phyloP scores from a whole-genome alignment of 2,888 invertebrate genomes.

The Catonia carolina region DNA sequence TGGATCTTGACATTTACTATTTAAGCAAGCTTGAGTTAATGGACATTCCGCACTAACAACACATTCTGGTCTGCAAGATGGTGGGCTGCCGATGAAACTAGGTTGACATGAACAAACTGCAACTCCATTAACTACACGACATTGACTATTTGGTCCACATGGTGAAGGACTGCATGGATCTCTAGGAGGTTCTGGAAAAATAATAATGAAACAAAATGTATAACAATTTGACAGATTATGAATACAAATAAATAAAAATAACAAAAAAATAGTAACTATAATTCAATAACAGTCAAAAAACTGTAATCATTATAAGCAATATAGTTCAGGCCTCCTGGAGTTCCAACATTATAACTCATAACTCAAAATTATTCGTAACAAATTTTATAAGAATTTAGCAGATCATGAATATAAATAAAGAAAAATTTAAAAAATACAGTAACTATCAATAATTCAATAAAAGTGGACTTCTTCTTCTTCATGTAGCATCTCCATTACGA shows the following conservation, averaged over 20 bases:
- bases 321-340: conserved; percentile 8
- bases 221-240: conserved; percentile 5
- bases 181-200: conserved; percentile 32
- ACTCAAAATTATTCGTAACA: no score
- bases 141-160: conserved; percentile 65
- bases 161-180: conserved; percentile 75
- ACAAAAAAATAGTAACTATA: conserved; percentile 34
- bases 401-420: no score
- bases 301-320: conserved; percentile 39
- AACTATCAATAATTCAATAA: no score
- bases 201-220: not conserved
- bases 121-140: conserved; percentile 52
- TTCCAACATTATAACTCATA: no score
- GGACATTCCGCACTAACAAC: conserved; percentile 58
- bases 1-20: conserved; percentile 56
- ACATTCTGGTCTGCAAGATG: conserved; percentile 57
- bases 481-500: no score
- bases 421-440: no score
- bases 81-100: conserved; percentile 63
- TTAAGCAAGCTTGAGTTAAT: conserved; percentile 58
- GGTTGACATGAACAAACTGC: conserved; percentile 65
- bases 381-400: no score
- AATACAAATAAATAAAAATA: not conserved
- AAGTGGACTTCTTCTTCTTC: no score
- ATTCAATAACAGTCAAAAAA: conserved; percentile 22